Conservation (phyloP, 2,888 invertebrate genomes). For the Cabera pusaria region DNA sequence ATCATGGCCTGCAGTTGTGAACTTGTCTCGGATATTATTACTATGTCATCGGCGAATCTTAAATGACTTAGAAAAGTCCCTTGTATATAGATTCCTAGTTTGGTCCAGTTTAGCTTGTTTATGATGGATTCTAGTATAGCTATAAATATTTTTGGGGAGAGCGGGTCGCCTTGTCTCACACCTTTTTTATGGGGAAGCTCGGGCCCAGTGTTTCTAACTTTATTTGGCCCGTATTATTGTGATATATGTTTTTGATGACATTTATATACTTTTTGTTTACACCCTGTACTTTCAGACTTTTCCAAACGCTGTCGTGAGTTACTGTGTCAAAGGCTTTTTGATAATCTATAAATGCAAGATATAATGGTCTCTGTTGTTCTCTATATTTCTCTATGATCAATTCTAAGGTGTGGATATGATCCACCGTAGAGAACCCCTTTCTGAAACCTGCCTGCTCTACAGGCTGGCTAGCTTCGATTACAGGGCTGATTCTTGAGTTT, state of each 20-base stretch:
- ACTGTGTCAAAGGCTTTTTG: conserved; percentile 5
- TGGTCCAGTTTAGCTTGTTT: conserved; percentile 2
- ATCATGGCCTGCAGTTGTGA: conserved; percentile 4
- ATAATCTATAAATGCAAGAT: conserved; percentile 4
- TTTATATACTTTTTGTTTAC: not conserved
- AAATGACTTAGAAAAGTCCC: conserved; percentile 4
- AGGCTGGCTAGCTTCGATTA: conserved; percentile 1
- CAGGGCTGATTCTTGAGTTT: not conserved
- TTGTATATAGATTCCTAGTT: conserved; percentile 2
- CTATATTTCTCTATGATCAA: conserved; percentile 5
- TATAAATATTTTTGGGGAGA: conserved; percentile 9
- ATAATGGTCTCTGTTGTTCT: not conserved
- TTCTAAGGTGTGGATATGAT: conserved; percentile 6
- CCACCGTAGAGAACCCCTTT: conserved; percentile 4
- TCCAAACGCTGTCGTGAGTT: conserved; percentile 1
- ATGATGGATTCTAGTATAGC: conserved; percentile 3
- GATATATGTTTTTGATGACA: conserved; percentile 2
- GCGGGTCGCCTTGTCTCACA: conserved; percentile 10
- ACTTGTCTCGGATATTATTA: conserved; percentile 7
- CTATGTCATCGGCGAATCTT: conserved; percentile 18
- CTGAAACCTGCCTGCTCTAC: conserved; percentile 7
- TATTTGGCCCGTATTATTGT: not conserved
- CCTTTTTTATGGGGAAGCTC: conserved; percentile 1
- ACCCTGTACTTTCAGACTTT: not conserved
- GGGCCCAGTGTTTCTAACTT: conserved; percentile 3